Evolutionary conservation across 1,140 invertebrate species (phyloP), one percentile per base, ranked within the genome.

Genomic region (Maniola jurtina): DNA sequence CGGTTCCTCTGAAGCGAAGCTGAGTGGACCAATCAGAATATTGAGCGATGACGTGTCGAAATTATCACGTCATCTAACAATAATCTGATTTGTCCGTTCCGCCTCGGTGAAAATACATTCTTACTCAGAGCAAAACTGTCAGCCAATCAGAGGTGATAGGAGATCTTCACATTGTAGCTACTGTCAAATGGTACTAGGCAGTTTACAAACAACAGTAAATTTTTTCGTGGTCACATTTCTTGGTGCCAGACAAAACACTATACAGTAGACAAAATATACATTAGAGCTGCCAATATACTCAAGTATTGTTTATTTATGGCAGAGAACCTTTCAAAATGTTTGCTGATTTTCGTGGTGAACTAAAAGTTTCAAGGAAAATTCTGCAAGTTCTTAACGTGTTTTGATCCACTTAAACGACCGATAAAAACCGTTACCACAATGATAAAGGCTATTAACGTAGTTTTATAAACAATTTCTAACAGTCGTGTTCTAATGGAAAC

Each of bases 221-320:
- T 45, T 45, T 59, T 58, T 65, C 68, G 54, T 69, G 70, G 10
- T 58, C 66, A 36, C 63, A 63, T 59, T 62, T 45, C 14, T 54
- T 36, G 63, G 48, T 56, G 59, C 14, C 71, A 64, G 36, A 64
- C 60, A 67, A 70, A 25, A 72, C 72, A 75, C 65, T 72, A 58
- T 66, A 68, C 70, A 82, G 79, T 25, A 77, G 74, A 77, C 76
- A 52, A 80, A 80, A 83, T 76, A 81, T 72, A 59, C 67, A 66
- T 75, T 78, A 70, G 48, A 60, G 61, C 61, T 42, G 61, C 66
- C 62, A 70, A 61, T 67, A 67, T 57, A 61, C 55, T 52, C 48
- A 25, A 52, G 13, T 56, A 54, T 45, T 57, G 62, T 61, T 60
- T 70, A 65, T 70, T 62, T 61, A 64, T 50, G 61, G 47, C 54